phyloP scores from a whole-genome alignment of 2,888 invertebrate species.

The Cerastis rubricosa region DNA sequence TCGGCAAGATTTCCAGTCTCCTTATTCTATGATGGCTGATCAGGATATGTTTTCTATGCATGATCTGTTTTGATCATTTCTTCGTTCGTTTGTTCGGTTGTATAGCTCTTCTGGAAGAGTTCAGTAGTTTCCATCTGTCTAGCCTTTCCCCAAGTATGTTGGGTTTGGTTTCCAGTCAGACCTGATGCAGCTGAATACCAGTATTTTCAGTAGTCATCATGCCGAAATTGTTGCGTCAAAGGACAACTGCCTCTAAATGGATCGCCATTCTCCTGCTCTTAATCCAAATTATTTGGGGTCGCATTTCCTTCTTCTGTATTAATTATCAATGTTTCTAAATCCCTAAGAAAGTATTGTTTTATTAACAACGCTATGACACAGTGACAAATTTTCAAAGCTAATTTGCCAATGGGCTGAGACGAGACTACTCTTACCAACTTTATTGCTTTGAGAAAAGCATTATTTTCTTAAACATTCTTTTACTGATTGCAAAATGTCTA shows the following conservation, averaged over 20 bases:
- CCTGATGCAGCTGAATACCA: too few species aligned
- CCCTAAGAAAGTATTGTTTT: background rate
- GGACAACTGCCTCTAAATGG: background rate
- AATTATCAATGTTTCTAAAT: background rate
- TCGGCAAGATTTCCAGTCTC: constrained; percentile 75
- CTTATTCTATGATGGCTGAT: constrained; percentile 55
- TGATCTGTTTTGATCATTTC: constrained; percentile 58
- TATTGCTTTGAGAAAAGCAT: too few species aligned
- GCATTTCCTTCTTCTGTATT: background rate
- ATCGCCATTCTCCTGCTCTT: background rate
- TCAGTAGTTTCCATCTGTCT: background rate
- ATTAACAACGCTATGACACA: background rate
- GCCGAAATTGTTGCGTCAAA: background rate
- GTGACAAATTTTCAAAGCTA: background rate
- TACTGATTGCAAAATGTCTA: background rate
- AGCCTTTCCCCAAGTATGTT: background rate
- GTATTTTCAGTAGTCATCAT: background rate
- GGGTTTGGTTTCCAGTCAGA: background rate
- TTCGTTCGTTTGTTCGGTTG: background rate
- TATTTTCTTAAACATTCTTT: background rate
- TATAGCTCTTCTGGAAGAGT: background rate
- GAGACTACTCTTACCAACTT: too few species aligned
- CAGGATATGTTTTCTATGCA: constrained; percentile 58
- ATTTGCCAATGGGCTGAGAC: background rate
- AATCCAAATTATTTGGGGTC: background rate